Conservation (phyloP, 2,888 invertebrate genomes). For the Drosophila putrida region DNA sequence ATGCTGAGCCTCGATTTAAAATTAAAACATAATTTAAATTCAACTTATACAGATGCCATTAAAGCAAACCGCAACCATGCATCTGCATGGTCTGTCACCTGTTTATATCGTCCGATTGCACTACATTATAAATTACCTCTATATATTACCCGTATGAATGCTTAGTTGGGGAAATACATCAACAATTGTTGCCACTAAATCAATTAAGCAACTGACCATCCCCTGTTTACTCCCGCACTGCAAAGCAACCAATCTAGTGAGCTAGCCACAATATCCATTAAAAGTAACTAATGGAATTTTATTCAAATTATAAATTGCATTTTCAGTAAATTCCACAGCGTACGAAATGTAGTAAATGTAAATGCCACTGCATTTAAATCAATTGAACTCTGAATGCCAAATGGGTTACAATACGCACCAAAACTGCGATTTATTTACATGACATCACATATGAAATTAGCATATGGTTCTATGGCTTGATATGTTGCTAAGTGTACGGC, state of each 20-base stretch:
- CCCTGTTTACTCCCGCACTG: not conserved
- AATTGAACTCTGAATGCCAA: slow-evolving; percentile 46
- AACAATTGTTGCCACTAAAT: slow-evolving; percentile 57
- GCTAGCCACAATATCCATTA: slow-evolving; percentile 67
- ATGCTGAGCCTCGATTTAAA: slow-evolving; percentile 4
- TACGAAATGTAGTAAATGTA: slow-evolving; percentile 27
- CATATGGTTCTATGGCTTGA: slow-evolving; percentile 26
- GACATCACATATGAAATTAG: slow-evolving; percentile 31
- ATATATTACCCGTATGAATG: not conserved
- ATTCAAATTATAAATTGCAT: slow-evolving; percentile 73
- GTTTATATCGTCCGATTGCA: slow-evolving; percentile 40
- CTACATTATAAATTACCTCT: slow-evolving; percentile 39
- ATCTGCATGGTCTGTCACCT: slow-evolving; percentile 27
- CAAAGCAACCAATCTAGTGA: slow-evolving; percentile 1
- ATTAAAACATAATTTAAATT: slow-evolving; percentile 34
- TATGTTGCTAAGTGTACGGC: not conserved
- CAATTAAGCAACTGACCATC: slow-evolving; percentile 54
- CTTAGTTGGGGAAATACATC: slow-evolving; percentile 14
- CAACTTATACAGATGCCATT: slow-evolving; percentile 40
- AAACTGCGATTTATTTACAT: slow-evolving; percentile 44
- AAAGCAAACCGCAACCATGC: slow-evolving; percentile 37
- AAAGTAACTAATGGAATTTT: slow-evolving; percentile 73
- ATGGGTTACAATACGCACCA: slow-evolving; percentile 15
- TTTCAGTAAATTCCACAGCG: slow-evolving; percentile 41
- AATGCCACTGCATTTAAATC: slow-evolving; percentile 51